Conservation (phyloP, 2,888 invertebrate genomes). For the Oxystoma pomonae region DNA sequence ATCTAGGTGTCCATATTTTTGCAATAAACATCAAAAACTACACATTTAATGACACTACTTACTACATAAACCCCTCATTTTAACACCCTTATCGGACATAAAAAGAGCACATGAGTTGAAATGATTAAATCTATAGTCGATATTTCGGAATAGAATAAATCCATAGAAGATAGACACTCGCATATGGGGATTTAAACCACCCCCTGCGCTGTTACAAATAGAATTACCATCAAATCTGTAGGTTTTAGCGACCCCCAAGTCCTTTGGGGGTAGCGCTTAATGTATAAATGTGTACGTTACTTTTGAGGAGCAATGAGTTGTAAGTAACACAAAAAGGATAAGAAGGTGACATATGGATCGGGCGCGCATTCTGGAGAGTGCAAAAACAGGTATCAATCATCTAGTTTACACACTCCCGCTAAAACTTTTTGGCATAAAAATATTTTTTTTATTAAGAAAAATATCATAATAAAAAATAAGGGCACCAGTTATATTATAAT, state of each 20-base stretch:
- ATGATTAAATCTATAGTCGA: background rate
- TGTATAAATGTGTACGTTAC: background rate
- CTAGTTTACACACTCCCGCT: no score
- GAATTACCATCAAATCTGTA: conserved; percentile 11
- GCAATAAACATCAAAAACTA: background rate
- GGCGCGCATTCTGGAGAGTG: no score
- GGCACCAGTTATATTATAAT: no score
- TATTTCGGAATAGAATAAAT: background rate
- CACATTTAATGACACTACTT: background rate
- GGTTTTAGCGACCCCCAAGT: background rate
- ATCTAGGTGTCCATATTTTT: conserved; percentile 2
- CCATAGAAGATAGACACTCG: background rate
- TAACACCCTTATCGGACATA: background rate
- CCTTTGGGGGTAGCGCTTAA: background rate
- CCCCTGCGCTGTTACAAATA: conserved; percentile 7
- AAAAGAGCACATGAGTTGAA: background rate
- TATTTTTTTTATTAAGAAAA: no score
- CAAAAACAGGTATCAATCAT: no score
- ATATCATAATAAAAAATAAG: no score
- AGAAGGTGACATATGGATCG: background rate
- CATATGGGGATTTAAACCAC: conserved; percentile 6
- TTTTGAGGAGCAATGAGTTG: conserved; percentile 4
- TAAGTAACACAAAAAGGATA: conserved; percentile 4
- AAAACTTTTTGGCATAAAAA: no score
- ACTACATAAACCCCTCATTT: background rate